Conservation (phyloP, 1,140 invertebrate genomes). For the Anadara kagoshimensis region DNA sequence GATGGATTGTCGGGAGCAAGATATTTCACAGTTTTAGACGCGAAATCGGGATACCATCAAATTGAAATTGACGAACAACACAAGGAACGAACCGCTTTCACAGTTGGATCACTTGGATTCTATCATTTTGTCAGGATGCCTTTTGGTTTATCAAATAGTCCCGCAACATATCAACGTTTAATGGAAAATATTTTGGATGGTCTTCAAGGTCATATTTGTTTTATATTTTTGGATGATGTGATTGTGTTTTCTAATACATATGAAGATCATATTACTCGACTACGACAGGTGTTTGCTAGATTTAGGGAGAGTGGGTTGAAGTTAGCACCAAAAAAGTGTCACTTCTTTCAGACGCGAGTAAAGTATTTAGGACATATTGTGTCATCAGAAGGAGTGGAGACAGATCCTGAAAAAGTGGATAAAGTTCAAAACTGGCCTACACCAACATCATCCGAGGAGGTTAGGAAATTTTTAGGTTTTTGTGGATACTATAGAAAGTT, state of each 20-base stretch:
- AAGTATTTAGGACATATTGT: constrained; percentile 30
- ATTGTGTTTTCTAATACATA: constrained; percentile 55
- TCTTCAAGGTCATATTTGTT: constrained; percentile 10
- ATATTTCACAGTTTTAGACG: constrained; percentile 54
- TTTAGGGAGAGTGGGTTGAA: constrained; percentile 68
- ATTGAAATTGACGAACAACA: constrained; percentile 60
- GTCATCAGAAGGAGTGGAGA: constrained; percentile 17
- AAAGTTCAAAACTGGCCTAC: constrained; percentile 39
- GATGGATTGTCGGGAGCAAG: constrained; percentile 36
- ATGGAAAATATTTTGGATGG: constrained; percentile 65
- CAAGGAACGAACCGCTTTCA: constrained; percentile 43
- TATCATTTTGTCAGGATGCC: constrained; percentile 40
- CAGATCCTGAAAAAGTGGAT: constrained; percentile 37
- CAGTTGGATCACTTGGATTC: constrained; percentile 24
- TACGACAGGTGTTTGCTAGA: constrained; percentile 64
- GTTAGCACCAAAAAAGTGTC: constrained; percentile 70
- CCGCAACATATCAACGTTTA: constrained; percentile 74
- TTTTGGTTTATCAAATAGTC: constrained; percentile 68
- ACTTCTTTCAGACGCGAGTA: constrained; percentile 57
- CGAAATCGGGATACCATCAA: constrained; percentile 66
- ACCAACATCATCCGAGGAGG: constrained; percentile 55
- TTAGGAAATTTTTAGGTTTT: constrained; percentile 37
- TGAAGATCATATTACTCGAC: constrained; percentile 70
- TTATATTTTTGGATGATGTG: constrained; percentile 30
- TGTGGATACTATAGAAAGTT: constrained; percentile 31